phyloP scores from a whole-genome alignment of 2,113 vertebrate genomes.

The Argyrosomus japonicus region DNA sequence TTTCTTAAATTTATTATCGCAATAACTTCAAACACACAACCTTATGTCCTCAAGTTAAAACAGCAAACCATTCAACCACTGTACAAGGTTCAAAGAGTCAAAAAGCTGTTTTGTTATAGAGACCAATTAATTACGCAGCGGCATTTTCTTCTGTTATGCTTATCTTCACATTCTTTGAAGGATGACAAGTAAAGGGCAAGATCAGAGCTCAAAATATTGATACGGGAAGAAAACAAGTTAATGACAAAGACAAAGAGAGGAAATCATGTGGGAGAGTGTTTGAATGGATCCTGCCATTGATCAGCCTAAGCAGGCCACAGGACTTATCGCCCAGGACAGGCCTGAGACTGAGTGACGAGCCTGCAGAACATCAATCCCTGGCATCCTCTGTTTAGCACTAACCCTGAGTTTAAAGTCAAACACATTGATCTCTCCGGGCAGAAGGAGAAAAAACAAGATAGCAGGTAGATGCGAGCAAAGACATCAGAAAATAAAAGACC shows the following conservation, averaged over 20 bases:
- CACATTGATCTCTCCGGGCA: slow-evolving; percentile 58
- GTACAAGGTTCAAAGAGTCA: slow-evolving; percentile 21
- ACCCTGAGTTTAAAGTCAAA: slow-evolving; percentile 44
- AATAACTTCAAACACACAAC: not conserved
- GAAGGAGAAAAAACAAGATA: slow-evolving; percentile 55
- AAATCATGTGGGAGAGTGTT: slow-evolving; percentile 43
- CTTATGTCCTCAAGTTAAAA: not conserved
- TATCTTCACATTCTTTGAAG: slow-evolving; percentile 44
- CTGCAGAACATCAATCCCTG: slow-evolving; percentile 61
- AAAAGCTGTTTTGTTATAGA: slow-evolving; percentile 25
- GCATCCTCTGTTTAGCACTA: slow-evolving; percentile 54
- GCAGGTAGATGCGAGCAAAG: slow-evolving; percentile 38
- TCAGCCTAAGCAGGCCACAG: slow-evolving; percentile 69
- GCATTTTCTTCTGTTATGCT: slow-evolving; percentile 28
- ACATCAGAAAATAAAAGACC: slow-evolving; percentile 36
- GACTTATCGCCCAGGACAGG: slow-evolving; percentile 71
- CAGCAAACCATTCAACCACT: not conserved
- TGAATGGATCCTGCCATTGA: slow-evolving; percentile 69
- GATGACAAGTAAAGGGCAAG: slow-evolving; percentile 36
- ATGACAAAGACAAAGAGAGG: slow-evolving; percentile 69
- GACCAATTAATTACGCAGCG: slow-evolving; percentile 39
- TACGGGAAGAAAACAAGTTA: slow-evolving; percentile 54
- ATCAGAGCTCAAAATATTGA: slow-evolving; percentile 32
- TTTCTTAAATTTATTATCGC: not conserved
- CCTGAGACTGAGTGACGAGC: slow-evolving; percentile 65